Conservation (phyloP, 2,888 invertebrate genomes). For the Acheta domesticus region DNA sequence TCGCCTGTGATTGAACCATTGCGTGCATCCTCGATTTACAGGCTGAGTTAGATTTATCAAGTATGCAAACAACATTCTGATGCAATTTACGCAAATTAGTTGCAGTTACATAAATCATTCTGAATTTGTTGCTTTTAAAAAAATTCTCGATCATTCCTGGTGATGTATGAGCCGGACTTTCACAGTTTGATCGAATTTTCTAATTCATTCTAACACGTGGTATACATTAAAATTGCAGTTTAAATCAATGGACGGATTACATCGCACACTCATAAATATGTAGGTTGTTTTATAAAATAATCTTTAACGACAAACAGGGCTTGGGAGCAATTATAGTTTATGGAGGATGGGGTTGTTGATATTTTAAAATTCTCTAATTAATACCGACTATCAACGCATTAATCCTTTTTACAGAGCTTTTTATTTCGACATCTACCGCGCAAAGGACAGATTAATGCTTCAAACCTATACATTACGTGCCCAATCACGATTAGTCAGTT, state of each 20-base stretch:
- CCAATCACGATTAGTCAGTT: no score
- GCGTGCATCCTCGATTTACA: no score
- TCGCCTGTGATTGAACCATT: no score
- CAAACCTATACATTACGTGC: no score
- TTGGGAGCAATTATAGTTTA: background rate
- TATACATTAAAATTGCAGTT: background rate
- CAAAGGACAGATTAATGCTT: no score
- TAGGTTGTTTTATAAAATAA: background rate
- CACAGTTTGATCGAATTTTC: no score
- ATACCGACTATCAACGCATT: background rate
- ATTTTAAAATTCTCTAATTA: background rate
- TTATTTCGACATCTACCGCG: no score
- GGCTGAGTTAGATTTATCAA: background rate
- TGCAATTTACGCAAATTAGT: background rate
- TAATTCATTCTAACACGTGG: background rate
- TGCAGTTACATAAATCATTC: background rate
- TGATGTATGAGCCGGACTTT: background rate
- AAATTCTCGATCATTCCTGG: background rate
- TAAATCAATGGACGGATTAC: background rate
- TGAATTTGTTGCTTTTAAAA: background rate
- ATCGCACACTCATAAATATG: background rate
- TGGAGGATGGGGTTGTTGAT: background rate
- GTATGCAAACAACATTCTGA: background rate
- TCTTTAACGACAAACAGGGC: background rate
- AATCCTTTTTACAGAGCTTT: no score